phyloP scores from a whole-genome alignment of 2,113 vertebrate genomes.

The Tachysurus vachellii region DNA sequence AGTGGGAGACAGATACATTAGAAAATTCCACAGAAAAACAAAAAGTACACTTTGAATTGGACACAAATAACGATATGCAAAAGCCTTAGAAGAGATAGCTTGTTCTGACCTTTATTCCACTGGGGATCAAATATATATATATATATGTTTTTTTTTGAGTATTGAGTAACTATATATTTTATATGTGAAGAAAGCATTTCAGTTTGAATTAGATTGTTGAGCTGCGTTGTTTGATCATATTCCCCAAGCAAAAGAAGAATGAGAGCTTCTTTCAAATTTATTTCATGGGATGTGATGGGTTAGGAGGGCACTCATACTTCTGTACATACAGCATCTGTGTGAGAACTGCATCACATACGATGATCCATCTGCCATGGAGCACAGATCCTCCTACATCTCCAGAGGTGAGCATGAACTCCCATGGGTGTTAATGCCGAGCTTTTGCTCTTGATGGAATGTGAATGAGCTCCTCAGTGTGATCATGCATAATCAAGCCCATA shows the following conservation, averaged over 20 bases:
- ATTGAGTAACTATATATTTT: neutral
- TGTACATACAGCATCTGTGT: slow-evolving; percentile 5
- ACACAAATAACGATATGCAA: neutral
- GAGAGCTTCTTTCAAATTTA: neutral
- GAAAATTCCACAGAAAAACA: neutral
- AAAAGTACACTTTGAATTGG: neutral
- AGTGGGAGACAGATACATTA: neutral
- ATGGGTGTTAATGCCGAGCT: neutral
- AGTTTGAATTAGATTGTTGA: neutral
- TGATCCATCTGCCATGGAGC: neutral
- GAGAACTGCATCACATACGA: slow-evolving; percentile 12
- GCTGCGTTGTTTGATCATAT: neutral
- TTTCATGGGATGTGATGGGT: neutral
- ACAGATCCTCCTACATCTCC: neutral
- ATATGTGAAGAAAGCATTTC: neutral
- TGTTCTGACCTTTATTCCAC: neutral
- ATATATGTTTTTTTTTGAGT: neutral
- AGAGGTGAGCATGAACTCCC: neutral
- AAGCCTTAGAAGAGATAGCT: neutral
- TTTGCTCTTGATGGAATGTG: slow-evolving; percentile 18
- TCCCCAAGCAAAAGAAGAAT: neutral
- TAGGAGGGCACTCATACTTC: slow-evolving; percentile 4
- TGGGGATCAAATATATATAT: neutral
- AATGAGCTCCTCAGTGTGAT: slow-evolving; percentile 18
- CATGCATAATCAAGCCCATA: slow-evolving; percentile 5